Evolutionary conservation across 2,113 vertebrate species (phyloP), one percentile per base, ranked within the genome.

Genomic region (Barbus barbus): DNA sequence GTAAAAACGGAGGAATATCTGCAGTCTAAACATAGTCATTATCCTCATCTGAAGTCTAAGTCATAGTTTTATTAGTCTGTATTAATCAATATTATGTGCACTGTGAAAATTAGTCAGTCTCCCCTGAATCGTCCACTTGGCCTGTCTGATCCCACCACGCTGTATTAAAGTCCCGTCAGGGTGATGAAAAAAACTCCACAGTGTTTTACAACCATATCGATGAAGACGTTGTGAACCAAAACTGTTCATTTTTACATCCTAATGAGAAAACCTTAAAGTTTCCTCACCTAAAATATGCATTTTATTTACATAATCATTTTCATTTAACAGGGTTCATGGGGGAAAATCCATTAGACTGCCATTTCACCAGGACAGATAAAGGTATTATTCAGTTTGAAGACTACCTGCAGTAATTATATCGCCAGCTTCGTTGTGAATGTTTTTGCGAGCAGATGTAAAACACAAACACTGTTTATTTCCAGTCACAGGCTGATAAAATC

Each of bases 291-390:
- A 82, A 81, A 84, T 82, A 79, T 75, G 51, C 60, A 81, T 85
- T 88, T 86, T 88, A 86, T 88, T 88, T 88, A 84, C 87, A 86
- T 86, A 82, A 82, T 73, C 73, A 63, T 81, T 88, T 88, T 84
- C 77, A 72, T 81, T 87, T 79, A 83, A 48, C 81, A 41, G 38
- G 41, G 75, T 85, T 87, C 60, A 79, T 51, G 44, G 81, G 48
- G 60, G 69, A 60, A 84, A 86, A 86, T 81, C 81, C 82, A 88
- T 86, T 86, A 88, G 76, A 51, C 41, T 63, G 51, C 83, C 53
- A 88, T 88, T 88, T 74, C 38, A 24, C 81, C 44, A 61, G 31
- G 63, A 78, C 63, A 88, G 87, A 88, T 88, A 82, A 88, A 84
- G 82, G 78, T 88, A 86, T 84, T 88, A 86, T 81, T 88, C 63